phyloP scores from a whole-genome alignment of 2,888 invertebrate species.

The Himalopsyche kuldschensis region DNA sequence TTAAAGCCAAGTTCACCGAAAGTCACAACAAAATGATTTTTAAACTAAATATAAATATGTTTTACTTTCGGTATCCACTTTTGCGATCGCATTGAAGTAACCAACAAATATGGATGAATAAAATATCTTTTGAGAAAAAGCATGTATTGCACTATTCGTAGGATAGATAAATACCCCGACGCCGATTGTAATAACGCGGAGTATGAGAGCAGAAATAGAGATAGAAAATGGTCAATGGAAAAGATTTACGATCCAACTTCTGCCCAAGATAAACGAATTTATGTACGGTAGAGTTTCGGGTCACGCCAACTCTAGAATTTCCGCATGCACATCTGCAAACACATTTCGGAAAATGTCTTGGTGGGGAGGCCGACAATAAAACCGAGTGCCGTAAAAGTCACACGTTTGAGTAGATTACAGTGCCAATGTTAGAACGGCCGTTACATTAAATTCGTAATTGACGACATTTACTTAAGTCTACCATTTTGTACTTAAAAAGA shows the following conservation, averaged over 20 bases:
- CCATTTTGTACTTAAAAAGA: no score
- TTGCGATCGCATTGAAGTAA: no score
- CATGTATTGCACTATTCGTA: not conserved
- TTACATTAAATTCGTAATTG: not conserved
- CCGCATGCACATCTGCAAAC: not conserved
- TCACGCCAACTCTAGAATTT: not conserved
- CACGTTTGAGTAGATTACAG: not conserved
- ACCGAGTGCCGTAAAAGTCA: not conserved
- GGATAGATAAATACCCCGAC: not conserved
- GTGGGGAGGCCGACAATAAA: not conserved
- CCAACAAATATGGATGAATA: no score
- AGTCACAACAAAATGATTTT: no score
- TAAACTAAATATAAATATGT: no score
- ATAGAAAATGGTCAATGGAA: not conserved
- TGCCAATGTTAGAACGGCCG: not conserved
- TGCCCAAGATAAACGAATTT: slow-evolving; percentile 23
- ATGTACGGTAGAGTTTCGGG: not conserved
- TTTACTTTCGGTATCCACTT: no score
- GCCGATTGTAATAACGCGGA: not conserved
- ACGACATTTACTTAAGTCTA: not conserved
- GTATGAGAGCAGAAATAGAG: not conserved
- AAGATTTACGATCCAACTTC: slow-evolving; percentile 29
- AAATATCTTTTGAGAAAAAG: no score
- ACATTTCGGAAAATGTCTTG: not conserved
- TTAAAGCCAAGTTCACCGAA: no score